Base-by-base conservation (phyloP, 2,888 invertebrate species). In the Lobophora halterata region DNA sequence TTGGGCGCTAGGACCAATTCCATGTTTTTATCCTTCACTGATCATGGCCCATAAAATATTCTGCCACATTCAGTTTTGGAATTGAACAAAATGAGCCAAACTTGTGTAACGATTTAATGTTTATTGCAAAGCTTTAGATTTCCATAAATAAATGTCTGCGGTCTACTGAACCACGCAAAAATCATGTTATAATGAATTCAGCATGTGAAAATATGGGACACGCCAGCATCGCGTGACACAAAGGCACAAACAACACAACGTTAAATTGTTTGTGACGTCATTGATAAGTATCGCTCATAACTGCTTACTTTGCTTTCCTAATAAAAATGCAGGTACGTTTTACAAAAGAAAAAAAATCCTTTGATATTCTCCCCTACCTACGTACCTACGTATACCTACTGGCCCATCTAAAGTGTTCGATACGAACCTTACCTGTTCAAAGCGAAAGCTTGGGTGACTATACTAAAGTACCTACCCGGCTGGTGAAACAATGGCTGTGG, bases 401-500 rank as follows among this genome's bases (percentile, higher is more conserved):
- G 33, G 29, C 37, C 33, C 28, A 33, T 30, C 32, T 37, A 29
- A 33, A 43, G 51, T 41, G 49, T 46, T 41, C 46, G n/a, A 44
- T 45, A 47, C 41, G 46, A 25, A 35, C 37, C 20, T n/a, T n/a
- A n/a, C n/a, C 24, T 35, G 39, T 29, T 33, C 37, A 43, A 37
- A 49, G 44, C 39, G 23, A 46, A 42, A 20, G 28, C 30, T 35
- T 41, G 27, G 33, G 50, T 39, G 46, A 39, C 44, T 52, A 38
- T 40, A 42, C 41, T 33, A 27, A 38, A 39, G 45, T 46, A 40
- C 36, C 43, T 30, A 35, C 48, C 42, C 42, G 47, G 32, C 46
- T 35, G 53, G 54, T 55, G 36, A 52, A 57, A 56, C 58, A 61
- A 58, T 48, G 52, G 49, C 44, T 45, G 40, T 51, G 52, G 51